Evolutionary conservation across 2,113 vertebrate species (phyloP), one percentile per base, ranked within the genome.

Genomic region (Cyprinus carpio): DNA sequence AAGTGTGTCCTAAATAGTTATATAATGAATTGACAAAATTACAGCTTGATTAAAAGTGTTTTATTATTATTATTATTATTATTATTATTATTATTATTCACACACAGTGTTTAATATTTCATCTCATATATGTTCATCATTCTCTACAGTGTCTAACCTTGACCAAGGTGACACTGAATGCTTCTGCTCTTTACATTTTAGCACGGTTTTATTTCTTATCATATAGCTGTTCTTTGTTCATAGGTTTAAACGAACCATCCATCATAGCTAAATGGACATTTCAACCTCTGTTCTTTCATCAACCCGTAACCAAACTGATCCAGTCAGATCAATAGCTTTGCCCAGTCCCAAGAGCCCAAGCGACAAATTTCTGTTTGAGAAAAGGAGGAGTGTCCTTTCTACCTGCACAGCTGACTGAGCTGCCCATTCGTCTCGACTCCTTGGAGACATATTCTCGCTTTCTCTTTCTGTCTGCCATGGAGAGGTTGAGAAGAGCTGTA

Each of bases 301-400:
- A 82, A 58, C 20, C 80, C 56, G 3, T 69, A 43, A 58, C 60
- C 27, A 78, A 71, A 82, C 72, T 60, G 20, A 46, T 69, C 37
- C 83, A 37, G 65, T 56, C 54, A 67, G 84, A 34, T 65, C 75
- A 67, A 25, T 69, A 62, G 16, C 15, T 34, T 56, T 60, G 16
- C 27, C 37, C 40, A 51, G 64, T 72, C 62, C 82, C 60, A 31
- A 54, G 71, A 75, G 76, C 64, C 49, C 16, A 29, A 67, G 62
- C 25, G 18, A 62, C 51, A 67, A 9, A 81, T 56, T 65, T 54
- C 75, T 56, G 20, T 34, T 79, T 56, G 51, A 71, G 20, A 46
- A 60, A 43, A 74, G 34, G 76, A 71, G 51, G 64, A 60, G n/a
- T n/a, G n/a, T 72, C 65, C 37, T 16, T 85, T 81, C 65, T n/a